phyloP scores from a whole-genome alignment of 2,113 vertebrate genomes.

The Marcusenius ussheri region DNA sequence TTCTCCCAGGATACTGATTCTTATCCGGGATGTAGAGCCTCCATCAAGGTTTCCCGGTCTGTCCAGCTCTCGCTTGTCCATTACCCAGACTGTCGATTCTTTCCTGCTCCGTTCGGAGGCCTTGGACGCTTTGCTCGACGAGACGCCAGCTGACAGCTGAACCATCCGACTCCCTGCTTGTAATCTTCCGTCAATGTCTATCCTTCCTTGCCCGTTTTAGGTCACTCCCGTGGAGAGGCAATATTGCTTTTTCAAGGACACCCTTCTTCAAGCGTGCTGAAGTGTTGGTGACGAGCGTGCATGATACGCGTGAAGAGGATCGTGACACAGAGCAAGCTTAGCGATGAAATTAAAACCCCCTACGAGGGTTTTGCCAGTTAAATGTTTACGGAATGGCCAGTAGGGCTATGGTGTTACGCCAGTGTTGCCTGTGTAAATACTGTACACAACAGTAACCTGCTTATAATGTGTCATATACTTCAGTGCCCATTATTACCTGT shows the following conservation, averaged over 20 bases:
- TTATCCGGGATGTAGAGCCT: not conserved
- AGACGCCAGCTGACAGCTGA: constrained; percentile 12
- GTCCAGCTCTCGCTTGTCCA: not conserved
- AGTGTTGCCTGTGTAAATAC: not conserved
- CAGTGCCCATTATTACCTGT: not conserved
- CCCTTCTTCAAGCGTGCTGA: constrained; percentile 15
- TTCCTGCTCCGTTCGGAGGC: not conserved
- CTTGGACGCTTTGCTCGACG: not conserved
- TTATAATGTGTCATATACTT: not conserved
- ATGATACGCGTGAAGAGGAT: not conserved
- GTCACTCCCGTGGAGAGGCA: constrained; percentile 18
- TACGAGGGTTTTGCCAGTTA: not conserved
- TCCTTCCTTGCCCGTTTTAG: not conserved
- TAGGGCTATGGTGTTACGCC: not conserved
- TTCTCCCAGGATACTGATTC: not conserved
- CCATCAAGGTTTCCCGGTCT: not conserved
- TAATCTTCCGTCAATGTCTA: not conserved
- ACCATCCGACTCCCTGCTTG: not conserved
- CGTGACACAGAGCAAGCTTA: not conserved
- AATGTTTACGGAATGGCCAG: not conserved
- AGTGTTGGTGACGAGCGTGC: not conserved
- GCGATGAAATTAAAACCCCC: not conserved
- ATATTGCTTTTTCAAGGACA: constrained; percentile 19
- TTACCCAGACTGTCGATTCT: not conserved
- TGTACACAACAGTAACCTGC: not conserved